Conservation (phyloP, 2,888 invertebrate genomes). For the Catocala sponsa region DNA sequence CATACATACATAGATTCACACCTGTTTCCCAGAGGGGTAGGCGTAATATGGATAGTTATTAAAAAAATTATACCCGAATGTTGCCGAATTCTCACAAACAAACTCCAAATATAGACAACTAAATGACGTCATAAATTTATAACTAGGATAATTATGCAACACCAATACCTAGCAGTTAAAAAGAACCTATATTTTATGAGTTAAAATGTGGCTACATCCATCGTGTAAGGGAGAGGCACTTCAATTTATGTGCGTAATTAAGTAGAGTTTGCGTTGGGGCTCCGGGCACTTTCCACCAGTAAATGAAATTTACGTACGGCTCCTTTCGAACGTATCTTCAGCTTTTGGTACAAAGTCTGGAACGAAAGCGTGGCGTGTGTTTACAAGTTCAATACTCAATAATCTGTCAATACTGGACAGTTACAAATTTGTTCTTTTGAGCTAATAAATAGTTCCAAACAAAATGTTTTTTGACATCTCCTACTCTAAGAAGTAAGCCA, state of each 20-base stretch:
- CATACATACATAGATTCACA: too few species aligned
- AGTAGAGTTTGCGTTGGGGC: constrained; percentile 85
- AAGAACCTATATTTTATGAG: constrained; percentile 75
- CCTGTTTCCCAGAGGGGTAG: too few species aligned
- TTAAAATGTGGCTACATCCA: constrained; percentile 80
- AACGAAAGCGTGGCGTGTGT: constrained; percentile 45
- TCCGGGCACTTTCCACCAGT: constrained; percentile 83
- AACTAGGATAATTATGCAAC: constrained; percentile 13
- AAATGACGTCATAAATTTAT: background rate
- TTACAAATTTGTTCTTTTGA: too few species aligned
- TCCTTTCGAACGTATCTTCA: constrained; percentile 79
- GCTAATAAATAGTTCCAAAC: too few species aligned
- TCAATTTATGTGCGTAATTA: constrained; percentile 88
- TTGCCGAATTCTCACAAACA: background rate
- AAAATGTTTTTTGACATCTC: too few species aligned
- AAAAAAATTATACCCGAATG: too few species aligned
- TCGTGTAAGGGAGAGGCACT: constrained; percentile 83
- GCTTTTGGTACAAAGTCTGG: constrained; percentile 56
- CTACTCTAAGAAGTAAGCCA: too few species aligned
- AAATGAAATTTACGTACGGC: constrained; percentile 87
- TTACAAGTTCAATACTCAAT: background rate
- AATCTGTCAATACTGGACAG: background rate
- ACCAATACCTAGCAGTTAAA: constrained; percentile 44
- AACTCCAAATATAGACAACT: too few species aligned
- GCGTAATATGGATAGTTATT: too few species aligned